phyloP scores from a whole-genome alignment of 2,888 invertebrate species.

The Acanthosepion esculentum region DNA sequence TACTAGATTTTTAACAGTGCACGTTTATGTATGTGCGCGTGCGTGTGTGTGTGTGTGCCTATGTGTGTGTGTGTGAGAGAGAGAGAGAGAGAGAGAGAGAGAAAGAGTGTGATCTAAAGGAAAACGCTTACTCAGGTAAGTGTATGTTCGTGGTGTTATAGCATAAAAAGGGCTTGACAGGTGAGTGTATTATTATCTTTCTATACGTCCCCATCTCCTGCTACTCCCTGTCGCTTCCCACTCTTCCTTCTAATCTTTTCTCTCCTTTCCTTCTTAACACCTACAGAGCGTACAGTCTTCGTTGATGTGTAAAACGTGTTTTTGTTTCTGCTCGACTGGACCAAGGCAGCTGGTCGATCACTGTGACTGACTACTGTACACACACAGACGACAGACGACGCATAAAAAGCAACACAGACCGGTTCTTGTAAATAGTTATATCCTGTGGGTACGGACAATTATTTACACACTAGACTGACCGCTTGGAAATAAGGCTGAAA shows the following conservation, averaged over 20 bases:
- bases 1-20: background rate
- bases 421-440: background rate
- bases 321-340: constrained; percentile 18
- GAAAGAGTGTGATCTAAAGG: too few relatives aligned
- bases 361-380: background rate
- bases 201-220: background rate
- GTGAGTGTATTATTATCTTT: background rate
- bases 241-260: background rate
- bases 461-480: background rate
- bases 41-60: background rate
- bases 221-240: background rate
- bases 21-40: background rate
- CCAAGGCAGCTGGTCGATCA: constrained; percentile 33
- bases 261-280: background rate
- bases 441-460: background rate
- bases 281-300: background rate
- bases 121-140: background rate
- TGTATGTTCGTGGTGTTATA: background rate
- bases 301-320: background rate
- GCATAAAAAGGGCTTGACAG: background rate
- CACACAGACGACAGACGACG: background rate
- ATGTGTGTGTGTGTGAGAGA: background rate
- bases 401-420: background rate
- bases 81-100: background rate
- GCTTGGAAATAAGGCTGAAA: background rate